Evolutionary conservation across 2,113 vertebrate species (phyloP), one percentile per base, ranked within the genome.

Genomic region (Chlorodrepanis virens): DNA sequence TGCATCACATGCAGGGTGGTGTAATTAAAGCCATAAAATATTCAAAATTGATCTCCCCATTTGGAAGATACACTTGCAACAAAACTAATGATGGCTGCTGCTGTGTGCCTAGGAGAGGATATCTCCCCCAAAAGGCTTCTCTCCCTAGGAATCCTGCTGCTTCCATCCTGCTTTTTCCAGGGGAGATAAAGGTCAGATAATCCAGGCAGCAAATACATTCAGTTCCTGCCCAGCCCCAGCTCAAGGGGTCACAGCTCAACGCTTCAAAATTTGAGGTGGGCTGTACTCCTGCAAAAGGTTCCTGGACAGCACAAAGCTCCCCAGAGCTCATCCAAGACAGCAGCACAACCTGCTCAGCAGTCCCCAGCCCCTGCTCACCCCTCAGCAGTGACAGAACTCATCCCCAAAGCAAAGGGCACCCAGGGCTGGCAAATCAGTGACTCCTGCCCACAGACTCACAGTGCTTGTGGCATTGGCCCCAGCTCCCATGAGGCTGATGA

Each of bases 11-110:
- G 87, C 87, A 96, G 94, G 75, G 80, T 75, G 61, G 57, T 91
- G 56, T 96, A 97, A 97, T 97, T 97, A 97, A 97, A 97, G 75
- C 79, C 80, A 86, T 97, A 97, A 97, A 97, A 97, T 97, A 97
- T 96, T 96, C 96, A 93, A 85, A 95, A 96, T 92, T 96, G 89
- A 97, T 97, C 95, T 94, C 54, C 75, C 63, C 39, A 40, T 94
- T 96, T 95, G 89, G 54, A 92, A 83, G 82, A 84, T 64, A 90
- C 65, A 82, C 76, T 77, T 9, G 2, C 75, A 69, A 76, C 45
- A 92, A 96, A 96, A 94, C 77, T 93, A 83, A 94, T 93, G 94
- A 81, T 37, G 60, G 78, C 47, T 84, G 69, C 64, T 67, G 68
- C 77, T 78, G 28, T 68, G 54, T 64, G 60, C 72, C 49, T 67